Evolutionary conservation across 2,113 vertebrate genomes (phyloP), one percentile per base, ranked within the genome.

Genomic region (Callorhinus ursinus): DNA sequence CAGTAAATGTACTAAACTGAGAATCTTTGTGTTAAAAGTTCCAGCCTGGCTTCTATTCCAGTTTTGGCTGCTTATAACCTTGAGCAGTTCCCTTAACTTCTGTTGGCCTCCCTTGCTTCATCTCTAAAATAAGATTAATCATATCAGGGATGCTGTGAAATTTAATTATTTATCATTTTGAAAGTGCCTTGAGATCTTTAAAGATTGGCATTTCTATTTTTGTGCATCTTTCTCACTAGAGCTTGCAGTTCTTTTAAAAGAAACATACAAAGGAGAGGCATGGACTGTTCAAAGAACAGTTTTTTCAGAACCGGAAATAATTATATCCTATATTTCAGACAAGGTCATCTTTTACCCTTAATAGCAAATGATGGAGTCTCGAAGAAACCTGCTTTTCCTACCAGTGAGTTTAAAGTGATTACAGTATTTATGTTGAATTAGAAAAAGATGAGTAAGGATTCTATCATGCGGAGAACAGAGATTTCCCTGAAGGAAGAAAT

Each of bases 151-250:
- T 95, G 71, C 85, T 96, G 28, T 72, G 93, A 96, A 96, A 95
- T 96, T 96, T 95, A 97, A 98, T 96, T 93, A 96, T 95, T 96
- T 95, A 96, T 93, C 72, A 80, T 93, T 96, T 79, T 84, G 46
- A 93, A 97, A 95, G 93, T 69, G 22, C 26, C 81, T 96, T 94
- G 71, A 94, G 88, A 79, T 93, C 88, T 95, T 84, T 51, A 65
- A 22, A 86, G 96, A 94, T 80, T 90, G 95, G 69, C 79, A 83
- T 93, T 93, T 98, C 93, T 97, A 97, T 96, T 97, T 97, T 79
- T 74, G 85, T 90, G 71, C 77, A 90, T 90, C 33, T 93, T 96
- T 96, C 82, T 93, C 81, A 59, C 88, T 90, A 63, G 53, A 92
- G 89, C 39, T 88, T 94, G 87, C 85, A 87, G 46, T 85, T 92